Conservation (phyloP, 2,888 invertebrate species). For the Stenodema calcarata region DNA sequence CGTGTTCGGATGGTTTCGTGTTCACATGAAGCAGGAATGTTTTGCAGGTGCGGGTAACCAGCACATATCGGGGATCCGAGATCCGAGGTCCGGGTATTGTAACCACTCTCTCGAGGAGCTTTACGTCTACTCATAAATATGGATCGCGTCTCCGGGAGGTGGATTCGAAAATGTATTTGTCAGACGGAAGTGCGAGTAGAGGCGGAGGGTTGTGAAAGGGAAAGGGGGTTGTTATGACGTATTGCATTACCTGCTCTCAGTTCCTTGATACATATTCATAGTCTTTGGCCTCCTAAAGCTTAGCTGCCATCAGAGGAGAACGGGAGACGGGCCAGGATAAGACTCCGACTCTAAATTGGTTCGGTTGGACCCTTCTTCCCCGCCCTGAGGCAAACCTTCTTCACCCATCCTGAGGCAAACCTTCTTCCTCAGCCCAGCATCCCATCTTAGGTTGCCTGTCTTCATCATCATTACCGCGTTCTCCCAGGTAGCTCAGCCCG, state of each 20-base stretch:
- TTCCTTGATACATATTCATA: slow-evolving; percentile 41
- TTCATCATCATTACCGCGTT: slow-evolving; percentile 29
- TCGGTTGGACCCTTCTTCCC: neutral
- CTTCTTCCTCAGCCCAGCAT: neutral
- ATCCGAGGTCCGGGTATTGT: neutral
- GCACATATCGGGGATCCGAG: too few species aligned
- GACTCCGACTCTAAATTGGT: slow-evolving; percentile 27
- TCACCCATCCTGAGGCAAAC: too few species aligned
- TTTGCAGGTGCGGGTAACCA: too few species aligned
- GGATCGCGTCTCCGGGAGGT: neutral
- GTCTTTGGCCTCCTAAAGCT: slow-evolving; percentile 6
- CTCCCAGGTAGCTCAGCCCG: neutral
- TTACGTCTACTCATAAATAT: slow-evolving; percentile 35
- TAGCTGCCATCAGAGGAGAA: slow-evolving; percentile 6
- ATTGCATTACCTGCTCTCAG: slow-evolving; percentile 45
- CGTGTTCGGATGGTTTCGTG: too few species aligned
- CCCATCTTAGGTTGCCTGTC: slow-evolving; percentile 9
- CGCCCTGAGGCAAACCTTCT: neutral
- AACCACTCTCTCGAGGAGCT: neutral
- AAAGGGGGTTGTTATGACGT: slow-evolving; percentile 37
- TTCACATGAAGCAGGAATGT: too few species aligned
- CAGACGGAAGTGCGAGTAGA: neutral
- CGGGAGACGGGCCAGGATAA: slow-evolving; percentile 1
- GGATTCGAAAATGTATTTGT: slow-evolving; percentile 42
- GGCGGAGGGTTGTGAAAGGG: neutral